Base-by-base conservation (phyloP, 2,113 vertebrate genomes). In the Entosphenus tridentatus region DNA sequence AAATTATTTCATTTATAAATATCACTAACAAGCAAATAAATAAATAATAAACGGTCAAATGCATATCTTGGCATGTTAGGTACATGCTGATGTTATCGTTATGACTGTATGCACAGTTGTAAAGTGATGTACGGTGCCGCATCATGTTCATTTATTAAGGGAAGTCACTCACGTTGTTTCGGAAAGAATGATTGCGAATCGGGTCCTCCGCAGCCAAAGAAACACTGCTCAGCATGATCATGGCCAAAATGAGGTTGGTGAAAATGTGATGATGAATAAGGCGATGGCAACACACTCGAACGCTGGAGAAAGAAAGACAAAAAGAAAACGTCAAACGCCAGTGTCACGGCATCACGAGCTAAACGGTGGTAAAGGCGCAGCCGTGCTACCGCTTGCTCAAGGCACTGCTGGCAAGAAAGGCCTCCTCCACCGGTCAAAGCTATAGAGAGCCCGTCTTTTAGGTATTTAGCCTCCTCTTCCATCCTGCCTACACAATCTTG, bases 191-290 rank as follows among this genome's bases (percentile, higher is more conserved):
- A 79, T 86, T 96, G 72, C 93, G 83, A 77, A 98, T 95, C 9
- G 93, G 93, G 77, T 98, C 93, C 78, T 98, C 93, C 0, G 92
- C 93, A 8, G 93, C 93, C 1, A 98, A 83, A 8, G 93, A 96
- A 10, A 85, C 89, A 1, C 91, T 96, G 82, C 93, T 97, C 74
- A 98, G 84, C 92, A 98, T 97, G 81, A 98, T 98, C 84, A 98
- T 96, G 70, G 95, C 86, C 12, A 98, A 84, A 80, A 98, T 97
- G 76, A 98, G 86, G 80, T 95, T 97, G 79, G 93, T 97, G 78
- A 98, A 97, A 74, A 97, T 82, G 76, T 95, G 91, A 71, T 98
- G 93, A 80, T 98, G 96, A 78, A 98, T 97, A 71, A 96, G 85
- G 71, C 78, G 84, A 79, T 97, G 91, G 78, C 93, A 98, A 71